Conservation (phyloP, 2,797 vertebrate species). For the Myripristis jacobus region DNA sequence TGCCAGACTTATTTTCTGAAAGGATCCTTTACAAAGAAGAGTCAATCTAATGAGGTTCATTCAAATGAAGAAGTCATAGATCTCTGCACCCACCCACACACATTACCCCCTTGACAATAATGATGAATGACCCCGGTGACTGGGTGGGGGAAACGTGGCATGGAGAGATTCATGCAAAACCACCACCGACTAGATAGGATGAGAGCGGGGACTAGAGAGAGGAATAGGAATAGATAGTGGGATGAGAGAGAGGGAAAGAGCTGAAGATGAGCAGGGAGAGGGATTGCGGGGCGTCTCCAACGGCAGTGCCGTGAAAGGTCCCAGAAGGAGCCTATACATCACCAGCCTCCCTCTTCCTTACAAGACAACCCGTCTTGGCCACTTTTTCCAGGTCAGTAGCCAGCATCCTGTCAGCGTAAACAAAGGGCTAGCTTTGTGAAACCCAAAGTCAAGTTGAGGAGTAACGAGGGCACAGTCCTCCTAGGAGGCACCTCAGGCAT, state of each 20-base stretch:
- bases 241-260: conserved; percentile 68
- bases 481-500: conserved; percentile 83
- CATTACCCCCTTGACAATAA: conserved; percentile 85
- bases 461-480: conserved; percentile 83
- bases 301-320: conserved; percentile 77
- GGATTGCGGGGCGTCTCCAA: conserved; percentile 76
- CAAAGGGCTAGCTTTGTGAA: conserved; percentile 85
- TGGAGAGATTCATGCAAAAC: conserved; percentile 81
- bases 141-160: conserved; percentile 71
- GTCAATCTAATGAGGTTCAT: conserved; percentile 85
- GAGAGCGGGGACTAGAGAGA: conserved; percentile 60
- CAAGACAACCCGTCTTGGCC: conserved; percentile 86
- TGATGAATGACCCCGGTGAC: conserved; percentile 83
- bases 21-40: conserved; percentile 83
- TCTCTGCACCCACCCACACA: conserved; percentile 83
- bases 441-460: conserved; percentile 87
- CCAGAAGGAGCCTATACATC: conserved; percentile 83
- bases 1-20: conserved; percentile 82
- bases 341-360: conserved; percentile 79
- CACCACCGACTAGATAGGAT: conserved; percentile 77
- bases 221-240: conserved; percentile 73
- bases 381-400: conserved; percentile 89
- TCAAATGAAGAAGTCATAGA: conserved; percentile 85
- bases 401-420: conserved; percentile 87
- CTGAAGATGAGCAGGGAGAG: conserved; percentile 69